Evolutionary conservation across 2,888 invertebrate species (phyloP), one percentile per base, ranked within the genome.

Genomic region (Aphidoletes aphidimyza): DNA sequence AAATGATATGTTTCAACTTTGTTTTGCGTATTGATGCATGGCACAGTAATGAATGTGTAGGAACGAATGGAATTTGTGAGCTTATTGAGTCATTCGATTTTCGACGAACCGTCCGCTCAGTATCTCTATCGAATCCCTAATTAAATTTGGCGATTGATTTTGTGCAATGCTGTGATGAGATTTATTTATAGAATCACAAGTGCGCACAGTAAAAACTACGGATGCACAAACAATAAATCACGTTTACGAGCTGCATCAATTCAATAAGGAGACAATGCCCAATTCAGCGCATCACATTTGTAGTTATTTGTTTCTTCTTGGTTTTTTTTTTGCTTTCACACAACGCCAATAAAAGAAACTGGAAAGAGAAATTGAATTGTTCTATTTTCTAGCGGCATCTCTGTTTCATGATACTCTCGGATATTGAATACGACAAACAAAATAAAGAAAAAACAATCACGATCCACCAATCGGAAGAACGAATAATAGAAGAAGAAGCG

Each of bases 311-410:
- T 30, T 6, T 30, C 11, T 30, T 30, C 54, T 26, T 22, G 22
- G 22, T 8, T 5, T 54, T 54, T 26, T 47, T 5, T 47, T 47
- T 47, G n/a, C n/a, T n/a, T 19, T 9, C 69, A 34, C 34, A 19
- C 6, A 47, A 69, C 26, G 47, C 54, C 54, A 54, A 22, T 69
- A 69, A 69, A 69, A 69, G 69, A 69, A 69, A 69, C 69, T 69
- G 69, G 69, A 69, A 69, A 69, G 69, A 69, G 69, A 69, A 69
- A 69, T 69, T 69, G 26, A 54, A 30, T 69, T 34, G 69, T 69
- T 69, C 69, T 69, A 69, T 69, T 69, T 69, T 69, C 69, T 69
- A 69, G 30, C 69, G 69, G 69, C 34, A 34, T 69, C 69, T 69
- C 54, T 22, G 22, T 54, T 54, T n/a, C 11, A 3, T 26, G 22